Percentiles rank a stretch among this genome's conserved stretches.
Conservation (phyloP, 2,888 invertebrate species). For the Campaea margaritaria region DNA sequence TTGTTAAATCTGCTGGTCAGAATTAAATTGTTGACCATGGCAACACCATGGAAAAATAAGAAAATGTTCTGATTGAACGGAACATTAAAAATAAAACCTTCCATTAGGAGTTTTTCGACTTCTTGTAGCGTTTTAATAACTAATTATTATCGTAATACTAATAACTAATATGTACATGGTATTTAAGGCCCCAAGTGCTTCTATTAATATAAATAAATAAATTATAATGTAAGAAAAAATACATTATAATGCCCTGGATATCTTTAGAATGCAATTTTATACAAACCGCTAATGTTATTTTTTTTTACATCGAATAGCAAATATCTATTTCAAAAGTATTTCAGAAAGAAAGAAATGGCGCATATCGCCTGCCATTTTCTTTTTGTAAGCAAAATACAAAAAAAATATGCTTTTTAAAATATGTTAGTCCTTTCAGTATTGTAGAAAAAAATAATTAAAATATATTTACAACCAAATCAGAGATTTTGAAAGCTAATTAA, state of each 20-base stretch:
- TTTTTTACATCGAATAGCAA: no score
- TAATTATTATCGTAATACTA: slow-evolving; percentile 2
- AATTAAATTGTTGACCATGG: slow-evolving; percentile 42
- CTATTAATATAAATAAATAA: slow-evolving; percentile 42
- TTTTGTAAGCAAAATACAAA: no score
- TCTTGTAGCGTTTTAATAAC: slow-evolving; percentile 26
- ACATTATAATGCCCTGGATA: not conserved
- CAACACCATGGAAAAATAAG: slow-evolving; percentile 3
- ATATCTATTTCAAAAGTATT: no score
- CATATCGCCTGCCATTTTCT: no score
- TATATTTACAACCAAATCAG: slow-evolving; percentile 51
- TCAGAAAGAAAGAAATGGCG: no score
- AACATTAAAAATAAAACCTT: slow-evolving; percentile 51
- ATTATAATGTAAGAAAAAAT: slow-evolving; percentile 11
- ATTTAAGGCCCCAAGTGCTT: slow-evolving; percentile 58
- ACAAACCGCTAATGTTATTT: not conserved
- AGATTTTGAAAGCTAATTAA: slow-evolving; percentile 39
- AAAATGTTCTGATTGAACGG: slow-evolving; percentile 15
- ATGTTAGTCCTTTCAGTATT: no score
- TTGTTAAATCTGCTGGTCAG: slow-evolving; percentile 69
- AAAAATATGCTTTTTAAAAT: no score
- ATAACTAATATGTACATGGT: slow-evolving; percentile 46
- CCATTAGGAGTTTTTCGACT: slow-evolving; percentile 67
- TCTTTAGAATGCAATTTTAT: not conserved
- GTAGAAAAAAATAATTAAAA: slow-evolving; percentile 6